Evolutionary conservation across 2,113 vertebrate species (phyloP).

Genomic region (Festucalex cinctus): DNA sequence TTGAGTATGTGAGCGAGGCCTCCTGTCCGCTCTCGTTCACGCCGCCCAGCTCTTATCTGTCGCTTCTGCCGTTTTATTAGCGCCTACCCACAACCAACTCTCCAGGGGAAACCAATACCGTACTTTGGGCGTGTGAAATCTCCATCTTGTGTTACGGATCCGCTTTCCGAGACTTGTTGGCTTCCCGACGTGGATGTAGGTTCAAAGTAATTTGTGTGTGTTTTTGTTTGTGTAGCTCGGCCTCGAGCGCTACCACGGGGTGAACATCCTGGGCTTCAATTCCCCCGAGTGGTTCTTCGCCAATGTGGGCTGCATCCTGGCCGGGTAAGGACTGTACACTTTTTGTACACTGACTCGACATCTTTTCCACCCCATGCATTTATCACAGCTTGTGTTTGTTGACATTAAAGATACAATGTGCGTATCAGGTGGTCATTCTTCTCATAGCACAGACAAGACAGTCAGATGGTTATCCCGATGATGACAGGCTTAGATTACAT

Average conservation of each 20-base stretch:
- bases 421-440: background rate
- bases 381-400: background rate
- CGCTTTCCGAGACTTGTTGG: conserved; percentile 21
- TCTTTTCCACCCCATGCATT: background rate
- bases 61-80: background rate
- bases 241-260: conserved; percentile 73
- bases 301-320: conserved; percentile 75
- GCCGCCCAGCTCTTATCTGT: background rate
- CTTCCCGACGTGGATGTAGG: conserved; percentile 33
- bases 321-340: conserved; percentile 67
- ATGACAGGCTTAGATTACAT: background rate
- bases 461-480: background rate
- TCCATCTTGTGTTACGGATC: conserved; percentile 44
- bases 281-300: conserved; percentile 79
- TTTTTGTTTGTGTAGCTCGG: conserved; percentile 65
- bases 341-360: background rate
- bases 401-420: background rate
- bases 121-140: conserved; percentile 31
- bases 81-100: background rate
- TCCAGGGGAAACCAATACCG: conserved; percentile 33
- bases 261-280: conserved; percentile 78
- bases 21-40: too few relatives aligned
- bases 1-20: too few relatives aligned
- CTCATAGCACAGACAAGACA: background rate
- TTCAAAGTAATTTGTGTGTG: conserved; percentile 24